Evolutionary conservation across 2,888 invertebrate species (phyloP), one percentile per base, ranked within the genome.

Genomic region (Amblyjoppa fuscipennis): DNA sequence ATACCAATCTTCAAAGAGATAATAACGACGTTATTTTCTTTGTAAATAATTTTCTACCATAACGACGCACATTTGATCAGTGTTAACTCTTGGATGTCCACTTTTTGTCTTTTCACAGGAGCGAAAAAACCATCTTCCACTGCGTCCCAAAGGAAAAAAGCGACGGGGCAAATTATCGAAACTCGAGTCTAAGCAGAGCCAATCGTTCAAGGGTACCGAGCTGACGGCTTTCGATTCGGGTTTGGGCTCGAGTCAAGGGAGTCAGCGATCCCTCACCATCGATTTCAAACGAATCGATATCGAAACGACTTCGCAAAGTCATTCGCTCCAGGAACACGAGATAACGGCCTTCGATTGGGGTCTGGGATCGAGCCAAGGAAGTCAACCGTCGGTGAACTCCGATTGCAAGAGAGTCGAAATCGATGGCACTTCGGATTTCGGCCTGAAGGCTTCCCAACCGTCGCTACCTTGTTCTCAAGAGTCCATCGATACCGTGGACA

Each of bases 61-160:
- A 41, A 41, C 11, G 41, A 5, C 41, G 9, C 41, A 41, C 3
- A 41, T 9, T 11, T 41, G 38, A 38, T 38, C 38, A 7, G 38
- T 38, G 41, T 41, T 41, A 11, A 41, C 41, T 2, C 41, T 41
- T 11, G 9, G 11, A 11, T 11, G 41, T 9, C 41, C 41, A 41
- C 41, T 41, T 41, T 41, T 41, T 41, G 78, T 84, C 71, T 87
- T 88, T 88, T 84, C 81, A 87, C 95, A 97, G 97, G 95, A 95
- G 89, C 95, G 96, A 91, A 96, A 96, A 93, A 96, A 95, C 90
- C 95, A 96, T 92, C 96, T 96, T 94, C 96, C 97, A 45, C 96
- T 96, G 74, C 95, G 96, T 77, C 96, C 96, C 88, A 95, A 88
- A 70, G 85, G 89, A 34, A 89, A 87, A 78, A 85, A 84, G 41